Conservation (phyloP, 2,113 vertebrate species). For the Parus major region DNA sequence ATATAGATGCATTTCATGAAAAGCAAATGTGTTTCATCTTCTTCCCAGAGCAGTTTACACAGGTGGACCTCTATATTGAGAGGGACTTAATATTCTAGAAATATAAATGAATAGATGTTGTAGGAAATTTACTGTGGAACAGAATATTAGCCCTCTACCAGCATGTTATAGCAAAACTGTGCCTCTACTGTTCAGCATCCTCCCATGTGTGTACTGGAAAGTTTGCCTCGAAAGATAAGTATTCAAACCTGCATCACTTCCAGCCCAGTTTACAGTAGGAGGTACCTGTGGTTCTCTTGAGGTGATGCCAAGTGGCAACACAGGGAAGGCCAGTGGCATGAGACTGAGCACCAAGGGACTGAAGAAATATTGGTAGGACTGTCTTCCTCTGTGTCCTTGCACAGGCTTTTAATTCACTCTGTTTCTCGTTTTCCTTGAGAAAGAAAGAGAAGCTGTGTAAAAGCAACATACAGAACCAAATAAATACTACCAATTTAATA, state of each 20-base stretch:
- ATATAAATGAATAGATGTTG: neutral
- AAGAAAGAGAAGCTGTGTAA: neutral
- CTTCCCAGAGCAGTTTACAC: neutral
- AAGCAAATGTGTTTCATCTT: neutral
- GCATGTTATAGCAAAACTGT: neutral
- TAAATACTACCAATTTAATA: neutral
- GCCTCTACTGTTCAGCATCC: neutral
- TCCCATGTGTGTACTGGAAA: neutral
- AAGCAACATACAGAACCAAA: neutral
- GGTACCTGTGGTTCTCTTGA: neutral
- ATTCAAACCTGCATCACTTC: neutral
- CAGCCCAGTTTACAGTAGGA: neutral
- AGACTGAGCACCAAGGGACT: neutral
- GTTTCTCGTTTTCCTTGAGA: neutral
- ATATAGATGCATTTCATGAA: neutral
- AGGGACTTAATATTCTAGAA: neutral
- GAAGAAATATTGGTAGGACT: neutral
- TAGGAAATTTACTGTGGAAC: neutral
- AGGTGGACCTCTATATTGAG: neutral
- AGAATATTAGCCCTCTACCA: neutral
- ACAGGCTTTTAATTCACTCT: neutral
- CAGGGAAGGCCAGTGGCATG: neutral
- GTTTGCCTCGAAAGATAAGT: neutral
- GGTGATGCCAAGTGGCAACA: neutral
- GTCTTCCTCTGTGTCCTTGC: neutral